Evolutionary conservation across 2,888 invertebrate species (phyloP).

Genomic region (Cerastis rubricosa): DNA sequence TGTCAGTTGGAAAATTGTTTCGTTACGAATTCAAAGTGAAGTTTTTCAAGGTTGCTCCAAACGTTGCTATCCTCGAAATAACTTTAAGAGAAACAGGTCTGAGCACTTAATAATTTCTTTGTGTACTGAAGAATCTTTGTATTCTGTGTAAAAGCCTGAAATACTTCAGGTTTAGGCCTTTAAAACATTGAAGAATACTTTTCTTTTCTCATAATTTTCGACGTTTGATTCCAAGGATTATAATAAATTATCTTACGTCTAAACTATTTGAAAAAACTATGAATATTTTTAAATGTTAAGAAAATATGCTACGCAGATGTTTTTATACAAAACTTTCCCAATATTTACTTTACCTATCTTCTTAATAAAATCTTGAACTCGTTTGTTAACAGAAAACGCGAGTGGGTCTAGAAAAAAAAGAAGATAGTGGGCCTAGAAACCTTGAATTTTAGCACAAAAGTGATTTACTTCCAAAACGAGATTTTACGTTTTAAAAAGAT

Average conservation of each 20-base stretch:
- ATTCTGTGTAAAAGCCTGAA: neutral
- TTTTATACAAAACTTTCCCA: neutral
- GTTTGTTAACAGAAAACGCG: neutral
- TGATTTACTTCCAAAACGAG: no score
- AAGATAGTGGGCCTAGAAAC: neutral
- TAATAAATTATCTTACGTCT: neutral
- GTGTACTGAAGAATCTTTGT: neutral
- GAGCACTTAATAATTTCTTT: slow-evolving; percentile 12
- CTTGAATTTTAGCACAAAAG: neutral
- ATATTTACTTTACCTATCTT: neutral
- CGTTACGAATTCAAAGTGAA: slow-evolving; percentile 16
- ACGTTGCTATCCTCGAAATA: neutral
- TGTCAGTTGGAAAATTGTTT: slow-evolving; percentile 8
- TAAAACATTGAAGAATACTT: neutral
- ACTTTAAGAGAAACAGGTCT: neutral
- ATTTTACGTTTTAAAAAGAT: no score
- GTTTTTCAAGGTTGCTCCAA: neutral
- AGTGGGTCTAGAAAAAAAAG: no score
- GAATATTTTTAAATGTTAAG: neutral
- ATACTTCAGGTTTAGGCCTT: slow-evolving; percentile 1
- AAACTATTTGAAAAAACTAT: neutral
- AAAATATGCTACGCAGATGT: neutral
- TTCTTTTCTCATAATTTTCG: neutral
- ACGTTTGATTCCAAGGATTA: neutral
- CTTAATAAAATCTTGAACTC: neutral